Evolutionary conservation across 2,888 invertebrate species (phyloP).

Genomic region (Adineta ricciae): DNA sequence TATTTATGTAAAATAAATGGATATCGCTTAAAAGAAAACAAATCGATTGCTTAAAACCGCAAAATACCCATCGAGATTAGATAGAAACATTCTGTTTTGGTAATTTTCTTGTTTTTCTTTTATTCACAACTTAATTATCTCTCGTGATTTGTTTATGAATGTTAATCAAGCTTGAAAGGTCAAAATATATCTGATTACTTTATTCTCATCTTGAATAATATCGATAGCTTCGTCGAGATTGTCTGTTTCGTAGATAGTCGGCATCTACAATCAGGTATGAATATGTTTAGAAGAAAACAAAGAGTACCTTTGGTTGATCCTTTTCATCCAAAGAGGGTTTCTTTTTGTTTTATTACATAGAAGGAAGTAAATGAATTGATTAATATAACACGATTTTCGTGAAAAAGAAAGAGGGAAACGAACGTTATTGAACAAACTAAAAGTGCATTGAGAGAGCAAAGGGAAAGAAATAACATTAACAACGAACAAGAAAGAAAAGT

Average conservation of each 20-base stretch:
- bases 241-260: background rate
- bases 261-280: background rate
- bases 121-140: background rate
- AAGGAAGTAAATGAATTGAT: background rate
- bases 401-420: background rate
- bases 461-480: background rate
- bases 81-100: too few species aligned
- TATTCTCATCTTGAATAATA: constrained; percentile 16
- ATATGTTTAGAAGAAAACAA: background rate
- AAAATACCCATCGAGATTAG: too few species aligned
- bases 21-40: constrained; percentile 34
- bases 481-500: background rate
- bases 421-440: background rate
- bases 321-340: background rate
- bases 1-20: constrained; percentile 51
- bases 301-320: background rate
- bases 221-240: background rate
- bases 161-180: background rate
- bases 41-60: too few species aligned
- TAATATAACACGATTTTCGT: background rate
- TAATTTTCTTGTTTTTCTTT: too few species aligned
- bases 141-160: background rate
- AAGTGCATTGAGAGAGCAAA: background rate
- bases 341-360: background rate
- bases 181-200: background rate